Evolutionary conservation across 2,888 invertebrate genomes (phyloP), one percentile per base, ranked within the genome.

Genomic region (Coenonympha glycerion): DNA sequence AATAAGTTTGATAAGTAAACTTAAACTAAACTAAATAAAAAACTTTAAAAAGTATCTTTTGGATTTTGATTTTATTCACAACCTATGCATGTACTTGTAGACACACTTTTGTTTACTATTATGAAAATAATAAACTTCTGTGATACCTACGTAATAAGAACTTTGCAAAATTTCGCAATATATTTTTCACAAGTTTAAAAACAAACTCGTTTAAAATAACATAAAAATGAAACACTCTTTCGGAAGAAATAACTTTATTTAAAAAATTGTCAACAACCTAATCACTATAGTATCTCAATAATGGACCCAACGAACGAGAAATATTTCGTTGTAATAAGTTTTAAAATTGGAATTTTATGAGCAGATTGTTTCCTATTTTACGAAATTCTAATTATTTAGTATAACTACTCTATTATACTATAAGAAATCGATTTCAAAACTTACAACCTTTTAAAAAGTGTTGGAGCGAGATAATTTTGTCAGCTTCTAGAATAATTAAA

Each of bases 251-350:
- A 39, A 39, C 8, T 39, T 39, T 39, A 22, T 22, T 39, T 15
- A 2, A 39, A 22, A 37, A 39, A 24, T 22, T 13, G 15, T 24
- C 39, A 39, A 39, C 39, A 39, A 15, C 24, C 22, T 39, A n/a
- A 39, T 39, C 24, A 9, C 15, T 39, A 39, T 24, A n/a, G n/a
- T n/a, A 24, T 22, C 9, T 16, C 24, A 39, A 24, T 15, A 39
- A 22, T 39, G 39, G 39, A 39, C 39, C 39, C 39, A 39, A 39
- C 39, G 39, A 39, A 39, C 15, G 15, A 39, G 22, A 15, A 39
- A 39, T 24, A 24, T 39, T 24, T 39, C 39, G 39, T 39, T 39
- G 39, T 15, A 24, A 15, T 15, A 1, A 24, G 13, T 24, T 39
- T 22, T 36, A 19, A 19, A 33, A 36, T 36, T 36, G 19, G 3